Percentiles rank a stretch among this genome's conserved stretches.
These are phyloP conservation scores for Parochlus steinenii DNA, from an alignment of 2,888 invertebrate species.

Conservation along the genomic window DNA sequence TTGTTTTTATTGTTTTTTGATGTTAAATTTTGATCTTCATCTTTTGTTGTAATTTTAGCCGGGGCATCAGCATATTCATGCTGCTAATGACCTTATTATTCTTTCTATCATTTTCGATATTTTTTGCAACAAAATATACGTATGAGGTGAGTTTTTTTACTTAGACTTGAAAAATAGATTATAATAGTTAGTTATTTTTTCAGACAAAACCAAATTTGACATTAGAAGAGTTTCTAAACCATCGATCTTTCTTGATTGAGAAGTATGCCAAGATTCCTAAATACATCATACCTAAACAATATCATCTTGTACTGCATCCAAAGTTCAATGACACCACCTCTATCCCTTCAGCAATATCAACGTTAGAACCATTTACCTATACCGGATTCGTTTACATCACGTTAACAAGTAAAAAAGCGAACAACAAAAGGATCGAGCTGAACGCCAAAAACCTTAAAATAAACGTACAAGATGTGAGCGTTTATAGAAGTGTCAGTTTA, in stretches of 20 bases:
- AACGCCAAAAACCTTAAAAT: slow-evolving; percentile 11
- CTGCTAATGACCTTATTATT: slow-evolving; percentile 3
- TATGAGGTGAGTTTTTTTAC: slow-evolving; percentile 10
- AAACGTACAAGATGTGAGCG: slow-evolving; percentile 2
- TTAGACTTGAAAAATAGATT: not conserved
- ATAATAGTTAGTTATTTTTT: slow-evolving; percentile 1
- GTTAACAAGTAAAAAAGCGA: slow-evolving; percentile 8
- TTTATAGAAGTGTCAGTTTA: slow-evolving; percentile 11
- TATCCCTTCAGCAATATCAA: not conserved
- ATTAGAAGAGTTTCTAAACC: slow-evolving; percentile 8
- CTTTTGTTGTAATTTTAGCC: too few relatives aligned
- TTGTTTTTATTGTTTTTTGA: too few relatives aligned
- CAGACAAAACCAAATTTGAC: slow-evolving; percentile 10
- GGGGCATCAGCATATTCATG: slow-evolving; percentile 10
- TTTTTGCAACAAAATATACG: slow-evolving; percentile 11
- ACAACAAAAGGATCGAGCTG: slow-evolving; percentile 11
- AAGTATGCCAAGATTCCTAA: slow-evolving; percentile 9
- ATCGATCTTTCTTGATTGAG: slow-evolving; percentile 11
- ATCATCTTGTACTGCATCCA: slow-evolving; percentile 10
- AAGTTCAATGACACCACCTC: slow-evolving; percentile 3
- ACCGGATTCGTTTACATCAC: slow-evolving; percentile 9
- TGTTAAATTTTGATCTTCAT: too few relatives aligned
- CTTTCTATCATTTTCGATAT: slow-evolving; percentile 9
- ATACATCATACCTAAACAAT: slow-evolving; percentile 11
- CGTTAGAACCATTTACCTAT: slow-evolving; percentile 8